Evolutionary conservation across 2,113 vertebrate species (phyloP), one percentile per base, ranked within the genome.

Genomic region (Poeciliopsis turrubarensis): DNA sequence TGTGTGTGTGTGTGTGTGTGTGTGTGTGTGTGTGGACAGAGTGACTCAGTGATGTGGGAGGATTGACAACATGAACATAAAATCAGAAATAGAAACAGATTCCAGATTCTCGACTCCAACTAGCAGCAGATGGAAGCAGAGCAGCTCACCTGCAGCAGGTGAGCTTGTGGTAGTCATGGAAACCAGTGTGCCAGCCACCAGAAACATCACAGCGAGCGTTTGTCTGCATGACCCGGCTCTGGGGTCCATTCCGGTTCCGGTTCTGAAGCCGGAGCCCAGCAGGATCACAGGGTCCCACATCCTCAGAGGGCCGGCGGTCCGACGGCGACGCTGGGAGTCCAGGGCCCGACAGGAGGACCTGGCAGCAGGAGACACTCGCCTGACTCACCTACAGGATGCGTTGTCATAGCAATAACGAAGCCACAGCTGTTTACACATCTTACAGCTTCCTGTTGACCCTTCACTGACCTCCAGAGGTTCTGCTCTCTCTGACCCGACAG

Each of bases 141-240:
- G 14, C 12, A 14, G 30, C 17, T 81, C 68, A 94, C 94, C 94
- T 93, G 87, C 75, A 71, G 77, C 80, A 84, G 90, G 85, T 89
- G 90, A 80, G 73, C 77, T 75, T 4, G 89, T 80, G 22, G 86
- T 88, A 47, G 74, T 87, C 80, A 80, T 86, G 78, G 88, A 90
- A 79, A 92, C 83, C 81, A 93, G 67, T 41, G 57, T 82, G 68
- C 68, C 47, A 5, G 73, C 70, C 31, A 78, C 39, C 80, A 91
- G 75, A 67, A 93, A 84, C 61, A 87, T 71, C 67, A 60, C 70
- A 19, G 64, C 57, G 7, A 82, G 75, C 9, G 81, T 70, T 11
- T 51, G 74, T 78, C 69, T 75, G 72, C 68, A 80, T 32, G 26
- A 60, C 0, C 30, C 66, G n/a, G 65, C 79, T 73, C 51, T 72